phyloP scores from a whole-genome alignment of 1,140 invertebrate species.

The Cyrtorhinus lividipennis region DNA sequence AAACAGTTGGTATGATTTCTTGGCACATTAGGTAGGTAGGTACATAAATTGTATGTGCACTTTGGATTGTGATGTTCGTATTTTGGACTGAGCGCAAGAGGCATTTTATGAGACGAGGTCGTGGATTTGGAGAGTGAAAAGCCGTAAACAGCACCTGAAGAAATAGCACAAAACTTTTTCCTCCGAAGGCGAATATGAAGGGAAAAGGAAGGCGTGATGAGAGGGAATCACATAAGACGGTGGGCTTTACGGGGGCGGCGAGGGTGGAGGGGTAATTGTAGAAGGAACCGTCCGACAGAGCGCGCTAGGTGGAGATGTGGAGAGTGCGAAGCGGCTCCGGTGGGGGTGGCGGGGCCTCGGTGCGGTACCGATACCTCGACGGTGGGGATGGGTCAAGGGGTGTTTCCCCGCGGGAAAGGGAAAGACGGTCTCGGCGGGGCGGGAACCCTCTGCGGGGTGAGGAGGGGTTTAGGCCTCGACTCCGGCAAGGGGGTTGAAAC shows the following conservation, averaged over 20 bases:
- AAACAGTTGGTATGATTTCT: too few relatives aligned
- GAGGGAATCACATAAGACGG: too few relatives aligned
- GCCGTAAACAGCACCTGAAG: neutral
- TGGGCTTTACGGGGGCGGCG: neutral
- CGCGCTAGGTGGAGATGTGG: neutral
- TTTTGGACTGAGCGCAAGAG: neutral
- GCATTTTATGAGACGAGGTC: neutral
- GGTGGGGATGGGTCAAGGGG: neutral
- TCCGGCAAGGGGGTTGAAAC: too few relatives aligned
- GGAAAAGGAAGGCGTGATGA: neutral
- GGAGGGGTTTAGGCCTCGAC: neutral
- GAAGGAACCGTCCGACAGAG: conserved; percentile 7
- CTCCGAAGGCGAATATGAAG: neutral
- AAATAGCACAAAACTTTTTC: neutral
- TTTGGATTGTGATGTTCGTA: too few relatives aligned
- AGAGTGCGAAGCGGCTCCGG: neutral
- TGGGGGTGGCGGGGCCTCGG: neutral
- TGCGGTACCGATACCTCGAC: neutral
- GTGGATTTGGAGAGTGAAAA: too few relatives aligned
- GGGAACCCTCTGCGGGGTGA: neutral
- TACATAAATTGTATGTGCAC: too few relatives aligned
- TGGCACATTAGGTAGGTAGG: too few relatives aligned
- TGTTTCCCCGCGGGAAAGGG: neutral
- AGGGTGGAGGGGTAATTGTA: neutral
- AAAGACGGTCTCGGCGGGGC: neutral